phyloP scores from a whole-genome alignment of 2,888 invertebrate genomes.

The Rambutsinella grinnellia region DNA sequence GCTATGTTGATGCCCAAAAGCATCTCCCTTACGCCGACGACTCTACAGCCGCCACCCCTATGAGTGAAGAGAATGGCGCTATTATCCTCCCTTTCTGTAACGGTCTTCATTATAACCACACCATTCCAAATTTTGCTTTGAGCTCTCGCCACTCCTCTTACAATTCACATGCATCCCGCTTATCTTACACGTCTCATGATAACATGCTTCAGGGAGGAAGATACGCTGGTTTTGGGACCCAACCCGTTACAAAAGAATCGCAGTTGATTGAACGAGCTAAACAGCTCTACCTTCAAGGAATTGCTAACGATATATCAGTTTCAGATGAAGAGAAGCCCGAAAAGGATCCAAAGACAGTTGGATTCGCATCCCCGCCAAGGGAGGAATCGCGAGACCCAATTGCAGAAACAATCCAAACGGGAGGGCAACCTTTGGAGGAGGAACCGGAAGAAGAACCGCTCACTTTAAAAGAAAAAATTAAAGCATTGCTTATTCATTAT shows the following conservation, averaged over 20 bases:
- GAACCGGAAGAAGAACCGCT: not conserved
- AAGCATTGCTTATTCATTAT: too few species aligned
- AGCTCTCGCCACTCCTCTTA: slow-evolving; percentile 93
- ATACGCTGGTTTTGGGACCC: slow-evolving; percentile 71
- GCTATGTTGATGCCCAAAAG: slow-evolving; percentile 83
- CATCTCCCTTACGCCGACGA: slow-evolving; percentile 97
- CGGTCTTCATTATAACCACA: slow-evolving; percentile 35
- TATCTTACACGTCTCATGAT: slow-evolving; percentile 96
- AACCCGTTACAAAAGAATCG: slow-evolving; percentile 86
- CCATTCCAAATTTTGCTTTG: slow-evolving; percentile 61
- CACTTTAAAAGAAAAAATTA: too few species aligned
- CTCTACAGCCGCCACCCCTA: slow-evolving; percentile 96
- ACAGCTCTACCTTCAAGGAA: slow-evolving; percentile 47
- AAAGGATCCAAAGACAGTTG: not conserved
- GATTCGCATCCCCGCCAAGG: not conserved
- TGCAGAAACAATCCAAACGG: not conserved
- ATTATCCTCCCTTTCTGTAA: slow-evolving; percentile 89
- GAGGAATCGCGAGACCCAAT: not conserved
- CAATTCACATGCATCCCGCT: slow-evolving; percentile 92
- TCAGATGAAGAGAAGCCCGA: not conserved
- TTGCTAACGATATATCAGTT: too few species aligned
- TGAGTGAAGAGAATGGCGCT: slow-evolving; percentile 97
- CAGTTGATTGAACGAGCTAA: slow-evolving; percentile 75
- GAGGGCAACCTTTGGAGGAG: not conserved
- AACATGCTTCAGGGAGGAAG: slow-evolving; percentile 77